phyloP scores from a whole-genome alignment of 2,888 invertebrate genomes.

The Gnatocerus cornutus region DNA sequence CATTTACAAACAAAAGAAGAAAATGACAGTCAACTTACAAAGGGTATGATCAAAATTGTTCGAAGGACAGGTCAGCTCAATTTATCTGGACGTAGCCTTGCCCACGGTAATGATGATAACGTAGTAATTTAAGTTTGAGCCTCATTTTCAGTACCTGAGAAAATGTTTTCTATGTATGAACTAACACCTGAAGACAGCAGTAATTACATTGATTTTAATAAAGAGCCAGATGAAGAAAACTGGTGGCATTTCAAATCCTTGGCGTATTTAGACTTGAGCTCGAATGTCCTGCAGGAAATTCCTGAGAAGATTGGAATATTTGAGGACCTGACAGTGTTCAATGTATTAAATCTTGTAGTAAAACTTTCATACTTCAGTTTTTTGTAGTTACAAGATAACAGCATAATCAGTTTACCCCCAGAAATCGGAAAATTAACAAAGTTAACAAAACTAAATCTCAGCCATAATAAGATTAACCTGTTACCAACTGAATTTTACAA shows the following conservation, averaged over 20 bases:
- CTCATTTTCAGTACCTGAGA: conserved; percentile 77
- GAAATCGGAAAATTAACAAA: conserved; percentile 82
- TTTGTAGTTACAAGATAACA: conserved; percentile 88
- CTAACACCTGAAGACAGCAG: conserved; percentile 77
- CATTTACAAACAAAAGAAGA: conserved; percentile 82
- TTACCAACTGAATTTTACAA: conserved; percentile 81
- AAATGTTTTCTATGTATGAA: conserved; percentile 83
- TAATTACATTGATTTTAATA: conserved; percentile 75
- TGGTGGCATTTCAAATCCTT: conserved; percentile 92
- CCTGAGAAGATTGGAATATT: conserved; percentile 79
- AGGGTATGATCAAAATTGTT: conserved; percentile 84
- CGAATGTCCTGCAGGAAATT: conserved; percentile 79
- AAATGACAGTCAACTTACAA: conserved; percentile 80
- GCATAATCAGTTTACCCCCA: conserved; percentile 80
- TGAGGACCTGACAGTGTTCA: conserved; percentile 79
- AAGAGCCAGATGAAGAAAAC: conserved; percentile 70
- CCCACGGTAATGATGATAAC: conserved; percentile 75
- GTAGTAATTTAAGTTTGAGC: neutral
- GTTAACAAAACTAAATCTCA: conserved; percentile 79
- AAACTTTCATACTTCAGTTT: neutral
- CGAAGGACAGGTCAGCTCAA: conserved; percentile 87
- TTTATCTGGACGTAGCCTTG: conserved; percentile 83
- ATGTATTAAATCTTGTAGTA: conserved; percentile 72
- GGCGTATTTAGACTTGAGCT: conserved; percentile 84
- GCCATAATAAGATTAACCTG: conserved; percentile 78